Conservation (phyloP, 2,113 vertebrate species). For the Miniopterus natalensis region DNA sequence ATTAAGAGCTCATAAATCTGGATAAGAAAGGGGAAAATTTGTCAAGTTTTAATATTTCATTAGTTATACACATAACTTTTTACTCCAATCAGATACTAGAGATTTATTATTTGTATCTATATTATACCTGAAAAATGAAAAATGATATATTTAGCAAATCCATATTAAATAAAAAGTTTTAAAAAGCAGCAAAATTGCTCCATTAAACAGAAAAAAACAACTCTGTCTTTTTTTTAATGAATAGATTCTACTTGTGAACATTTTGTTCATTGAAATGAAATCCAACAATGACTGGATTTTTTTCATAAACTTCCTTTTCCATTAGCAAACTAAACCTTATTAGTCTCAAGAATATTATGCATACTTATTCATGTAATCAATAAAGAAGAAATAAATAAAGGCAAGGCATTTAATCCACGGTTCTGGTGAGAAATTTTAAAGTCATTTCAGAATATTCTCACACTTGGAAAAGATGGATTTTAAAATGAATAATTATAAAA, state of each 20-base stretch:
- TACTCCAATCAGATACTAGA: background rate
- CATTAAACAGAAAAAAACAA: background rate
- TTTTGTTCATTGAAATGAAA: background rate
- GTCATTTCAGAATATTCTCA: background rate
- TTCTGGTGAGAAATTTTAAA: background rate
- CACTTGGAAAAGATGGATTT: background rate
- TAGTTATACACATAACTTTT: background rate
- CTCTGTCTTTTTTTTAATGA: rapidly evolving
- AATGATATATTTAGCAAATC: background rate
- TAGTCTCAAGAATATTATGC: background rate
- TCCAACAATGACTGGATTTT: background rate
- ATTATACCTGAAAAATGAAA: background rate
- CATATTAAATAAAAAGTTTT: background rate
- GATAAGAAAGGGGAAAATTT: background rate
- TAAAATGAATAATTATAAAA: background rate
- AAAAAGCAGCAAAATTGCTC: background rate
- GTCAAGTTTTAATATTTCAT: conserved; percentile 31
- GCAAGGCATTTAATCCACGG: background rate
- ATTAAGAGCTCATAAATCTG: conserved; percentile 17
- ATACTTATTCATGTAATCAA: background rate
- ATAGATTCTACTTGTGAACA: background rate
- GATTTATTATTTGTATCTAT: conserved; percentile 44
- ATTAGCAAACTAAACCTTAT: background rate
- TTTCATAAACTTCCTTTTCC: background rate
- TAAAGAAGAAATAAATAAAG: background rate